Percentiles rank a stretch among this genome's conserved stretches.
These are phyloP conservation scores for Platerodrilus igneus DNA, from an alignment of 2,888 invertebrate genomes.

Conservation along the genomic window DNA sequence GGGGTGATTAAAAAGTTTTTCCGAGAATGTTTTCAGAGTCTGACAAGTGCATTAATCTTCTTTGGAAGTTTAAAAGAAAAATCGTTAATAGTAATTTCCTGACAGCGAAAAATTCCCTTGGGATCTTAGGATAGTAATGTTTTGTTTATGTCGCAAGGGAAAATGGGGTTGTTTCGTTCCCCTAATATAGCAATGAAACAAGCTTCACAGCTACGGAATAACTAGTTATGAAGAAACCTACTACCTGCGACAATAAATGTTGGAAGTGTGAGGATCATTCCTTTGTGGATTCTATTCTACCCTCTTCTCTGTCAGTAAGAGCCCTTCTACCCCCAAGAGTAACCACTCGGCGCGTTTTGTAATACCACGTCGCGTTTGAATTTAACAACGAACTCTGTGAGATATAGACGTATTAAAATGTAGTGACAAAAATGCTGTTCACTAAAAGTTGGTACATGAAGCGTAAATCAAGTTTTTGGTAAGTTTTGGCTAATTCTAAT, in stretches of 20 bases:
- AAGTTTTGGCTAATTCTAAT: constrained; percentile 20
- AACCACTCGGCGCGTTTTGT: constrained; percentile 27
- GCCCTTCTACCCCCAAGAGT: constrained; percentile 23
- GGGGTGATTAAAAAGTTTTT: constrained; percentile 36
- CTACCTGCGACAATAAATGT: constrained; percentile 20
- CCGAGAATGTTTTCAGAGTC: constrained; percentile 29
- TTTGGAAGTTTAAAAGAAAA: constrained; percentile 9
- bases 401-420: constrained; percentile 9
- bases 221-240: constrained; percentile 21
- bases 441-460: no score
- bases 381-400: constrained; percentile 31
- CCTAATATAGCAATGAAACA: constrained; percentile 21
- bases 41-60: constrained; percentile 26
- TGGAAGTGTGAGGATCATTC: constrained; percentile 22
- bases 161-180: constrained; percentile 6
- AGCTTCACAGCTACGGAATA: constrained; percentile 11
- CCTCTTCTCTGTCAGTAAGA: constrained; percentile 22
- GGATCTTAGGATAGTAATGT: no score
- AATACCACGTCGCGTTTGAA: constrained; percentile 29
- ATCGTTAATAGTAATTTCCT: no score
- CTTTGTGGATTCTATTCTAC: constrained; percentile 25
- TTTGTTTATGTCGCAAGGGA: no score
- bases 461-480: constrained; percentile 18
- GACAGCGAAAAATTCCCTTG: no score
- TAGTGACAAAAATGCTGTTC: no score